These are phyloP conservation scores for Proisotoma minuta DNA, from an alignment of 2,888 invertebrate species.

Conservation along the genomic window DNA sequence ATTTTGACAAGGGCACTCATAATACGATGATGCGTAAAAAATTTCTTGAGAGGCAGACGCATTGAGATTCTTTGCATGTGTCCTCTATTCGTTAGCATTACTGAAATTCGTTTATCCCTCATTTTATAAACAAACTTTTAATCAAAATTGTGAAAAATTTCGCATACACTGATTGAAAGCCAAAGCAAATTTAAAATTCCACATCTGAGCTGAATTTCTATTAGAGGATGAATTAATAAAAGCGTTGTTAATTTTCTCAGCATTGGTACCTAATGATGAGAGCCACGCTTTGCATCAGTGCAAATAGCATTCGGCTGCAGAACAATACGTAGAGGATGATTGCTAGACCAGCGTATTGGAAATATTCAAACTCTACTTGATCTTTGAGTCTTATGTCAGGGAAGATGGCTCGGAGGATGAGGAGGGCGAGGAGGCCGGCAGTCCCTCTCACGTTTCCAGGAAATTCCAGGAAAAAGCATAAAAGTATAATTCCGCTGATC, in stretches of 20 bases:
- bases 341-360: slow-evolving; percentile 20
- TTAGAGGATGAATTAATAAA: too few relatives aligned
- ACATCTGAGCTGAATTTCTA: slow-evolving; percentile 33
- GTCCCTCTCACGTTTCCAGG: slow-evolving; percentile 11
- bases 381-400: slow-evolving; percentile 5
- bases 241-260: too few relatives aligned
- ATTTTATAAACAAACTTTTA: background rate
- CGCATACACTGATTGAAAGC: slow-evolving; percentile 27
- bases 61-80: slow-evolving; percentile 18
- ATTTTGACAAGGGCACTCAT: slow-evolving; percentile 22
- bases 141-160: background rate
- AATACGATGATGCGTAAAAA: slow-evolving; percentile 33
- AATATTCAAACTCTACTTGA: background rate
- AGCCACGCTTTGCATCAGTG: slow-evolving; percentile 23
- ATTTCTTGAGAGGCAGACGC: slow-evolving; percentile 19
- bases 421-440: slow-evolving; percentile 6
- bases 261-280: too few relatives aligned
- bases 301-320: slow-evolving; percentile 18
- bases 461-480: background rate
- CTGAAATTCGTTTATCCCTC: slow-evolving; percentile 9
- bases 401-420: slow-evolving; percentile 11
- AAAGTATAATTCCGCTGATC: background rate
- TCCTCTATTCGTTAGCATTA: slow-evolving; percentile 21
- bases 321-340: slow-evolving; percentile 24
- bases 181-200: slow-evolving; percentile 37